These are phyloP conservation scores for Hyposmocoma kahamanoa DNA, from an alignment of 1,140 invertebrate genomes.

Conservation along the genomic window DNA sequence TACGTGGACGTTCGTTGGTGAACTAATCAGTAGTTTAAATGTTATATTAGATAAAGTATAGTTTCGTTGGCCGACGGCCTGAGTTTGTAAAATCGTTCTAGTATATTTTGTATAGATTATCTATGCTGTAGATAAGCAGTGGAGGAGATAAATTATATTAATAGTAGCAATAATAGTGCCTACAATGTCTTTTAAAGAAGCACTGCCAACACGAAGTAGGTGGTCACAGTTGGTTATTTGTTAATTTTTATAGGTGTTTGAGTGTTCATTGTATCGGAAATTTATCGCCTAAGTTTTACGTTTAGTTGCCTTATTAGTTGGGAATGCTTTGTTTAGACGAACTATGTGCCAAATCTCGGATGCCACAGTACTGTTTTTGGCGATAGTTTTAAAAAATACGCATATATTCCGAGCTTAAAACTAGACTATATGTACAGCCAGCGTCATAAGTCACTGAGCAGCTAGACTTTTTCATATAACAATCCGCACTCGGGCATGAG, in stretches of 20 bases:
- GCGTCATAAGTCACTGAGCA: no score
- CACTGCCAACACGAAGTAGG: conserved; percentile 38
- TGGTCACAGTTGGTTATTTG: conserved; percentile 53
- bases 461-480: no score
- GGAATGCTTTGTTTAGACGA: conserved; percentile 13
- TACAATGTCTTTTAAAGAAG: conserved; percentile 66
- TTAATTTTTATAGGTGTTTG: conserved; percentile 64
- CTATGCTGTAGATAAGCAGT: conserved; percentile 64
- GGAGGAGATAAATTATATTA: conserved; percentile 61
- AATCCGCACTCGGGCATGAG: no score
- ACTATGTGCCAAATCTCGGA: conserved; percentile 51
- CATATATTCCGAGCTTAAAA: conserved; percentile 50
- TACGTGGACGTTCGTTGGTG: conserved; percentile 20
- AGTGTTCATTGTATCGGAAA: conserved; percentile 51
- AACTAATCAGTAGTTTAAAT: conserved; percentile 48
- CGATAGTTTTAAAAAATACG: conserved; percentile 39
- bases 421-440: no score
- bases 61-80: conserved; percentile 48
- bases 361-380: conserved; percentile 40
- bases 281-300: conserved; percentile 39
- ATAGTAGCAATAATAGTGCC: conserved; percentile 72
- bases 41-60: conserved; percentile 60
- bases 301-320: conserved; percentile 35
- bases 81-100: conserved; percentile 63
- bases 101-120: conserved; percentile 67